Percentiles rank a stretch among this genome's conserved stretches.
phyloP scores from a whole-genome alignment of 2,113 vertebrate species.

The Ia io region DNA sequence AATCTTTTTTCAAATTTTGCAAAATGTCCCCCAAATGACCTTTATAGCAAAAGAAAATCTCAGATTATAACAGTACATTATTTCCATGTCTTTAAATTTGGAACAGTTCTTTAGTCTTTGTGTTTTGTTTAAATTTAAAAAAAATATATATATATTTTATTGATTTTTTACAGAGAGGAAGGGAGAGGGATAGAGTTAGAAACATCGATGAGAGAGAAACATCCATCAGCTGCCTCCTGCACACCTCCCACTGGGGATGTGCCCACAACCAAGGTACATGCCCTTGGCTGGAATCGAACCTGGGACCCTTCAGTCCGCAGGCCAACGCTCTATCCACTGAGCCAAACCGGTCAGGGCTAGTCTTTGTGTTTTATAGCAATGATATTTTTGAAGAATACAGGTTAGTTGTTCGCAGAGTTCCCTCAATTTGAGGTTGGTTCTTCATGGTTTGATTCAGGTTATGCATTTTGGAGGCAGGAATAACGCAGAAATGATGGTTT shows the following conservation, averaged over 20 bases:
- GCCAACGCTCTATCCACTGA: too few relatives aligned
- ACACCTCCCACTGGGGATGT: too few relatives aligned
- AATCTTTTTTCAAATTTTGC: slow-evolving; percentile 30
- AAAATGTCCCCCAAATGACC: background rate
- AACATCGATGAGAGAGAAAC: too few relatives aligned
- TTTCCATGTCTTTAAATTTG: background rate
- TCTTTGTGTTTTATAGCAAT: background rate
- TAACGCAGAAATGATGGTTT: background rate
- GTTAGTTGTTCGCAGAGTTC: slow-evolving; percentile 5
- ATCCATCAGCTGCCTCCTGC: too few relatives aligned
- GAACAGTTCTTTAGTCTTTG: background rate
- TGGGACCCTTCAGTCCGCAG: too few relatives aligned
- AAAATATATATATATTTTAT: too few relatives aligned
- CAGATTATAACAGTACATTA: background rate
- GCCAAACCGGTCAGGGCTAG: too few relatives aligned
- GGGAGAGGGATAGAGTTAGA: too few relatives aligned
- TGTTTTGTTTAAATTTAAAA: too few relatives aligned
- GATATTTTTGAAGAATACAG: slow-evolving; percentile 21
- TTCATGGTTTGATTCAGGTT: background rate
- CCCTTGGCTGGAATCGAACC: too few relatives aligned
- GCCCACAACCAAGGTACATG: too few relatives aligned
- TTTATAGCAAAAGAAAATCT: slow-evolving; percentile 5
- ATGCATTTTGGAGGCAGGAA: background rate
- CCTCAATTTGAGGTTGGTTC: slow-evolving; percentile 6
- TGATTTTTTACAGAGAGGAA: too few relatives aligned